Evolutionary conservation across 2,888 invertebrate genomes (phyloP).

Genomic region (Latrodectus hesperus): DNA sequence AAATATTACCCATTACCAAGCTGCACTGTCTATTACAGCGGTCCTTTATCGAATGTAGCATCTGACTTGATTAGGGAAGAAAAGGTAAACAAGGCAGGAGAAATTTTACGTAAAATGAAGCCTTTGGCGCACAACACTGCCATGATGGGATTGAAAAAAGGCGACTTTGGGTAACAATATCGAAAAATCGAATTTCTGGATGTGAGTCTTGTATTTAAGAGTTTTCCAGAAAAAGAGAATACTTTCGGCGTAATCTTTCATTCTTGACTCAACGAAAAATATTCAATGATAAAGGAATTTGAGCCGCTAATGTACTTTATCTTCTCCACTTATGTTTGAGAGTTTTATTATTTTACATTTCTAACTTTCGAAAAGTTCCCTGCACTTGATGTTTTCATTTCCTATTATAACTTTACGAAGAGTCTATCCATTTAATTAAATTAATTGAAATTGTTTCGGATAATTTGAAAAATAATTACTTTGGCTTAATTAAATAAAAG

Average conservation of each 20-base stretch:
- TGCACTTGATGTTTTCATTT: too few species aligned
- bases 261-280: too few species aligned
- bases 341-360: too few species aligned
- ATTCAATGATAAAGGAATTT: too few species aligned
- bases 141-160: neutral
- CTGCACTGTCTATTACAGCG: conserved; percentile 26
- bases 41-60: conserved; percentile 40
- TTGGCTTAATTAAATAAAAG: too few species aligned
- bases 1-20: conserved; percentile 37
- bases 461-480: too few species aligned
- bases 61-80: conserved; percentile 41
- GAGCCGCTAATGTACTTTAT: too few species aligned
- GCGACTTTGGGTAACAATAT: neutral
- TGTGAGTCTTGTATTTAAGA: conserved; percentile 17
- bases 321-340: too few species aligned
- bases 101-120: neutral
- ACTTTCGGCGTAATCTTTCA: neutral
- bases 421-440: too few species aligned
- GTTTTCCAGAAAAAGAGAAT: neutral
- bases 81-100: conserved; percentile 24
- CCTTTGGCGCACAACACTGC: neutral
- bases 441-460: too few species aligned
- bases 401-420: too few species aligned
- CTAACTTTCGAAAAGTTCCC: too few species aligned
- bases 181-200: conserved; percentile 34